These are phyloP conservation scores for Cosmia trapezina DNA, from an alignment of 2,888 invertebrate species.

Conservation along the genomic window DNA sequence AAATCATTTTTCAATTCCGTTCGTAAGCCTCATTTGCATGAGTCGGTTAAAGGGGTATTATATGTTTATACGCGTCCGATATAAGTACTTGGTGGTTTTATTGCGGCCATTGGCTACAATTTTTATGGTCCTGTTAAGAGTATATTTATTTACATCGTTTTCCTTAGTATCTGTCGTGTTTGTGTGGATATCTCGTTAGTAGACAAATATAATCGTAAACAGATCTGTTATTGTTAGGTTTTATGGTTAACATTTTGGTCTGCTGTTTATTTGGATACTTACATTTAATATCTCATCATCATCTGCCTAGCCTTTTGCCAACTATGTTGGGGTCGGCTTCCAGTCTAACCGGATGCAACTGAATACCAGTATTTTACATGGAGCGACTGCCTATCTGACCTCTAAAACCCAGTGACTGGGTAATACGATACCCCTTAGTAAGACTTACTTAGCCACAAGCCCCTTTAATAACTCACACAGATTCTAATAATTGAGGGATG, in stretches of 20 bases:
- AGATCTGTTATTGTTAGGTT: slow-evolving; percentile 7
- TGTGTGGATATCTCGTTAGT: slow-evolving; percentile 16
- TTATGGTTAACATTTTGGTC: background rate
- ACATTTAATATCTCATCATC: background rate
- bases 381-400: too few species aligned
- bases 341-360: too few species aligned
- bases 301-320: too few species aligned
- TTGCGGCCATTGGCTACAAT: slow-evolving; percentile 29
- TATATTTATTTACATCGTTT: slow-evolving; percentile 41
- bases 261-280: background rate
- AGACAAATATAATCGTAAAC: slow-evolving; percentile 32
- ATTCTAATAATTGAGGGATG: background rate
- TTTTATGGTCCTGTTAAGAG: slow-evolving; percentile 17
- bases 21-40: slow-evolving; percentile 36
- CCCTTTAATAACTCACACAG: too few species aligned
- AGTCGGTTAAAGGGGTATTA: slow-evolving; percentile 27
- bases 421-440: too few species aligned
- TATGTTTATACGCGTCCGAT: slow-evolving; percentile 12
- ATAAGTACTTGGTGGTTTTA: slow-evolving; percentile 28
- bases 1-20: slow-evolving; percentile 67
- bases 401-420: too few species aligned
- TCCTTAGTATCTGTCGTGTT: slow-evolving; percentile 47
- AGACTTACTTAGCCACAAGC: too few species aligned
- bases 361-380: too few species aligned
- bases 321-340: too few species aligned